Percentiles rank a stretch among this genome's conserved stretches.
Conservation (phyloP, 2,113 vertebrate genomes). For the Crotophaga sulcirostris region DNA sequence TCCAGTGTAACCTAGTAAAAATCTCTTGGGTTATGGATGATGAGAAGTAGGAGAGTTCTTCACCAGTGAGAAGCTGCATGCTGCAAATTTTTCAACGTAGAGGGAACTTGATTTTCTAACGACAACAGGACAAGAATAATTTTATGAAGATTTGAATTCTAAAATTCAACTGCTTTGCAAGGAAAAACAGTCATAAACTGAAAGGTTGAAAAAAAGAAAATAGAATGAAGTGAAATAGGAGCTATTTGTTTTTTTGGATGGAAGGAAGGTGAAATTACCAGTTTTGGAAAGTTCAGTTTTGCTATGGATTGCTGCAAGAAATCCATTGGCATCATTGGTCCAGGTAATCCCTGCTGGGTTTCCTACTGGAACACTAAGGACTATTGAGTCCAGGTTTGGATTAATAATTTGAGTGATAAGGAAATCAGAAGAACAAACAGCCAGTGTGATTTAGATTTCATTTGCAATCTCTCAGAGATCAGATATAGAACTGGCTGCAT, state of each 20-base stretch:
- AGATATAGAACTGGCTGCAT: background rate
- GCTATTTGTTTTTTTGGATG: background rate
- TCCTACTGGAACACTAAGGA: background rate
- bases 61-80: background rate
- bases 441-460: background rate
- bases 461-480: background rate
- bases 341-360: background rate
- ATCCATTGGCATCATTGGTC: background rate
- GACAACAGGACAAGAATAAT: fast-evolving
- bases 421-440: background rate
- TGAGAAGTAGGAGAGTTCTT: background rate
- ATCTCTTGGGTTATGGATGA: background rate
- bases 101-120: background rate
- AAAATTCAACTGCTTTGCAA: background rate
- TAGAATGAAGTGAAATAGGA: background rate
- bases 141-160: background rate
- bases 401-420: background rate
- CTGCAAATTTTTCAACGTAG: background rate
- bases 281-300: background rate
- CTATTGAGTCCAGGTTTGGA: background rate
- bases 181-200: background rate
- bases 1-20: background rate
- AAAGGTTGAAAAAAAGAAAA: background rate
- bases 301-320: background rate
- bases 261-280: background rate